Base-by-base conservation (phyloP, 2,888 invertebrate genomes). In the Tholera decimalis region DNA sequence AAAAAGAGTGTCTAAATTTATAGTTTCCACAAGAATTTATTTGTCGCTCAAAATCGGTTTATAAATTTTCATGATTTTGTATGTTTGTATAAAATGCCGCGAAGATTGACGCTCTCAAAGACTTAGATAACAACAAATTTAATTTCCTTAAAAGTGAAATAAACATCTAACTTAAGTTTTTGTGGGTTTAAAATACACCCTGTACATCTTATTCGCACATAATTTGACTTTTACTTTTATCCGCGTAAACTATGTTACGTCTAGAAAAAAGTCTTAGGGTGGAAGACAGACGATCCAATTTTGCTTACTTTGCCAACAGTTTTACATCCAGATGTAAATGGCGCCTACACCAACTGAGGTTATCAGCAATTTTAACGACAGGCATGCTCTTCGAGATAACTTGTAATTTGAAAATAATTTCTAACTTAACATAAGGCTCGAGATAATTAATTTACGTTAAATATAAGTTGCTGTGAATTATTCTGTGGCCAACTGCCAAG, bases 311-410 rank as follows among this genome's bases (percentile, higher is more conserved):
- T 64, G 54, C 59, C 72, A 53, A 59, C 67, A 73, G 60, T 73
- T 53, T 47, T 9, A 58, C 64, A 24, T 13, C 28, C 28, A 6
- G 56, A 54, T 44, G 49, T 50, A 61, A 50, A 54, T 44, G 66
- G 66, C 53, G 73, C 44, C 64, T 26, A 41, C 47, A n/a, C 7
- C 47, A 7, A 33, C 22, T 49, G 56, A 57, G 43, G 43, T 43
- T 53, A 43, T 41, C 51, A 41, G 24, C 39, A 49, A 43, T 39
- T 51, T 44, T 54, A 49, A 35, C 24, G 37, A 51, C 24, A 39
- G 22, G 24, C 39, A 50, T 50, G 60, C 47, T 58, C 51, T 61
- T 56, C 70, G 73, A 73, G 70, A 77, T 77, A 70, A 73, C 73
- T 64, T 69, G 22, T 20, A 35, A 15, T 49, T 15, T 35, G 1